Conservation (phyloP, 1,140 invertebrate species). For the Pseudomyrmex sp. region DNA sequence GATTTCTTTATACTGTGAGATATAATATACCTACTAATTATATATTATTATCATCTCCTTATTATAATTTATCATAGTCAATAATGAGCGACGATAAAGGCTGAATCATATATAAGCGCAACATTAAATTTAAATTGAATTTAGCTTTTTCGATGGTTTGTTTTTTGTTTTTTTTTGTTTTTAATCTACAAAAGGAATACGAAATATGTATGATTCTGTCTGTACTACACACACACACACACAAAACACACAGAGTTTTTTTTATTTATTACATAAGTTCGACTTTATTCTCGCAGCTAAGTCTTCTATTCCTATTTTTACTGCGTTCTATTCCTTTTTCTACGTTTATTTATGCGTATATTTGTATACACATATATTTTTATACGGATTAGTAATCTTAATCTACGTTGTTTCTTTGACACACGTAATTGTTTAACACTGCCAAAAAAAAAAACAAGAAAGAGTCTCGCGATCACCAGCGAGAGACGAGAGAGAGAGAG, state of each 20-base stretch:
- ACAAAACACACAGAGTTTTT: slow-evolving; percentile 33
- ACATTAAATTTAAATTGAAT: slow-evolving; percentile 26
- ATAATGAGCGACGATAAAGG: slow-evolving; percentile 62
- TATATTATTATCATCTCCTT: slow-evolving; percentile 62
- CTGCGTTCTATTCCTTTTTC: slow-evolving; percentile 62
- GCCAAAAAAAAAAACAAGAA: not conserved
- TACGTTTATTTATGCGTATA: slow-evolving; percentile 79
- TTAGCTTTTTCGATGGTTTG: no score
- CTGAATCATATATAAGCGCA: slow-evolving; percentile 60
- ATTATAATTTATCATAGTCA: slow-evolving; percentile 69
- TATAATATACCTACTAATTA: slow-evolving; percentile 70
- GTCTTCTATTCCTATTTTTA: slow-evolving; percentile 67
- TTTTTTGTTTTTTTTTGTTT: no score
- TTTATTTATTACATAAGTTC: slow-evolving; percentile 79
- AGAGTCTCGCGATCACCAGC: not conserved
- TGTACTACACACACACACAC: slow-evolving; percentile 30
- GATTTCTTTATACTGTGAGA: slow-evolving; percentile 78
- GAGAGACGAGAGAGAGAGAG: not conserved
- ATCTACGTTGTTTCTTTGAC: slow-evolving; percentile 20
- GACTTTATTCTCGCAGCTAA: slow-evolving; percentile 70
- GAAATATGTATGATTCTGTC: slow-evolving; percentile 34
- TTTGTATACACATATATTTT: slow-evolving; percentile 74
- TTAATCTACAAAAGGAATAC: not conserved
- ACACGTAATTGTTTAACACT: slow-evolving; percentile 4
- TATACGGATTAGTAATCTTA: slow-evolving; percentile 55